Conservation (phyloP, 2,113 vertebrate species). For the Pandion haliaetus region DNA sequence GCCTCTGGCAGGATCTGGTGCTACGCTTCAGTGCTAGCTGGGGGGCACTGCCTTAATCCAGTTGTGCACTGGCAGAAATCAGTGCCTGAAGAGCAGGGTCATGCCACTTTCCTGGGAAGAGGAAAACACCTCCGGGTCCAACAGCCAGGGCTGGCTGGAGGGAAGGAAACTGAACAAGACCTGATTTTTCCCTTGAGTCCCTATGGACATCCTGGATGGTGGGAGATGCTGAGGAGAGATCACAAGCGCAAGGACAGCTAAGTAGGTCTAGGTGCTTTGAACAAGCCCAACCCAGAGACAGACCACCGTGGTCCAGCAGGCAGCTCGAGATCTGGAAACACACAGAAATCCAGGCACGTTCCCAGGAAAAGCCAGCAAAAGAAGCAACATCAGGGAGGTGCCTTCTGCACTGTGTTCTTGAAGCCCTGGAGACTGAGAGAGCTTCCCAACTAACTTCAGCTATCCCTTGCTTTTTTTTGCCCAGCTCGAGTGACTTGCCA, state of each 20-base stretch:
- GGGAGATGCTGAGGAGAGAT: neutral
- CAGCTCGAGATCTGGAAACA: neutral
- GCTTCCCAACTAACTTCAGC: neutral
- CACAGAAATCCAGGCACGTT: neutral
- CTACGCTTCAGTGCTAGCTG: neutral
- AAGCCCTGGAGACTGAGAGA: neutral
- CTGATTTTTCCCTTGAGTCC: neutral
- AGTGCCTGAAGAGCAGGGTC: neutral
- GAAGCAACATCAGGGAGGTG: neutral
- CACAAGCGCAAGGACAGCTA: neutral
- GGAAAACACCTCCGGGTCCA: accelerated
- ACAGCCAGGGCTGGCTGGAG: neutral
- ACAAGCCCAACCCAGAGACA: neutral
- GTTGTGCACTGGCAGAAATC: accelerated
- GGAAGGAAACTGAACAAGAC: neutral
- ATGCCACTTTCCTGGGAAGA: neutral
- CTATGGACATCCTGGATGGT: accelerated
- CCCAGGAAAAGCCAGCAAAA: neutral
- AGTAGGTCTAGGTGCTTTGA: neutral
- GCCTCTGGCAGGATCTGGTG: neutral
- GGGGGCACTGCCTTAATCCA: accelerated
- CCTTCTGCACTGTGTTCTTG: neutral
- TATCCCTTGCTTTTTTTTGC: neutral
- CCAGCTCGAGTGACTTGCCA: neutral
- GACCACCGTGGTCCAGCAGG: neutral